Base-by-base conservation (phyloP, 2,797 vertebrate species). In the Mycteria americana region DNA sequence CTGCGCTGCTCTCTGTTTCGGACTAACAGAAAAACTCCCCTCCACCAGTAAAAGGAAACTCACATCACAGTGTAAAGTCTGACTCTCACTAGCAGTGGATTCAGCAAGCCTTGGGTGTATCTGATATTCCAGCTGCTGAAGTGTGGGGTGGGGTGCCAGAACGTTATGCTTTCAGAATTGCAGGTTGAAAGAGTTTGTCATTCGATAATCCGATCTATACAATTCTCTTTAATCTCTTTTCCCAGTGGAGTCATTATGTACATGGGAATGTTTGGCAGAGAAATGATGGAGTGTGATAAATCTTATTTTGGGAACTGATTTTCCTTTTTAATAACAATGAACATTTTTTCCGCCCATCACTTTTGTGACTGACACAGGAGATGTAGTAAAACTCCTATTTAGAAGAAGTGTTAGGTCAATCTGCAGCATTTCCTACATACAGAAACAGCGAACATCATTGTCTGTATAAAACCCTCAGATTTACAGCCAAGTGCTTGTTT, bases 141-240 rank as follows among this genome's bases (percentile, higher is more conserved):
- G 39, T 7, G 9, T 63, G 69, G 76, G 62, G 24, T 33, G 35
- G n/a, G 48, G 62, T 14, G 37, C 39, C 65, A 91, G 79, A 46
- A 68, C 0, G 0, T 82, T 85, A 39, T 13, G 23, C 88, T 88
- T 89, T 92, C 68, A 74, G 60, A 95, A 92, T 4, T 74, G n/a
- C 45, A 94, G 60, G 62, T 81, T 94, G 77, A 94, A 91, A 84
- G 79, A 63, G 43, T 88, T 96, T 92, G 91, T 94, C 48, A 84
- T 92, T 95, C 0, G 1, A 85, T 89, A 95, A 96, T 86, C 85
- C 4, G 4, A 79, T 85, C 93, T 90, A 9, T 76, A 86, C 56
- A 70, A 13, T 94, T 92, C 50, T 85, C 74, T 91, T 95, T 93
- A 89, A 93, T 92, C 80, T 85, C 54, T 89, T 92, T 94, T 93